Evolutionary conservation across 1,140 invertebrate species (phyloP).

Genomic region (Neodiprion fabricii): DNA sequence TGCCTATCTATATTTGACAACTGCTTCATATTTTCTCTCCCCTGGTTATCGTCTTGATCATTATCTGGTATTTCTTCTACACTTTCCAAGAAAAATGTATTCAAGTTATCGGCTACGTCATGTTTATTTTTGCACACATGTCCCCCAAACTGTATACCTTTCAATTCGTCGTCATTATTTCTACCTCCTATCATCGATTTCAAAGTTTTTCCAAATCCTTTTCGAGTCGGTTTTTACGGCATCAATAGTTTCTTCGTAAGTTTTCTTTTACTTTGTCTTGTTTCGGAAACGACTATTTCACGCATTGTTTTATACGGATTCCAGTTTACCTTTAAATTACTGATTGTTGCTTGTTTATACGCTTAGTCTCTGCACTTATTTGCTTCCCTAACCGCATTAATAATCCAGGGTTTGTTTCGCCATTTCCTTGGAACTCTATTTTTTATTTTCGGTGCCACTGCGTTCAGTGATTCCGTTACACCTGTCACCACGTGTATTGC

Average conservation of each 20-base stretch:
- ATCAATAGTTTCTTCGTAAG: slow-evolving; percentile 1
- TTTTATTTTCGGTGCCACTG: background rate
- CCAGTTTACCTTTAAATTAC: background rate
- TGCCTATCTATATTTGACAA: too few relatives aligned
- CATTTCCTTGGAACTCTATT: background rate
- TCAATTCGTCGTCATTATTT: background rate
- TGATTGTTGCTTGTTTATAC: background rate
- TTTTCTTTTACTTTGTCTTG: background rate
- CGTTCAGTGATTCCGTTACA: slow-evolving; percentile 9
- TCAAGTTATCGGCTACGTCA: slow-evolving; percentile 14
- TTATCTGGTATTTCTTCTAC: slow-evolving; percentile 7
- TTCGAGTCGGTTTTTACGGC: background rate
- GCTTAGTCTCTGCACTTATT: background rate
- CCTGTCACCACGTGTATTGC: background rate
- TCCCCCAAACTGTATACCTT: background rate
- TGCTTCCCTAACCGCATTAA: background rate
- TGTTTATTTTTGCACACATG: background rate
- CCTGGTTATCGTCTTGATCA: background rate
- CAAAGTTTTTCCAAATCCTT: slow-evolving; percentile 3
- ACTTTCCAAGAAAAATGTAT: slow-evolving; percentile 3
- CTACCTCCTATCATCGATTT: background rate
- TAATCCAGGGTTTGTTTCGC: slow-evolving; percentile 13
- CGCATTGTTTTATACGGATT: background rate
- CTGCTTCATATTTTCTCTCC: background rate
- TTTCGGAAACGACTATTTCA: background rate